A percentile compares a stretch with the other conserved stretches of the same genome.
Evolutionary conservation across 2,797 vertebrate species (phyloP).

Genomic region (Botia kubotai): DNA sequence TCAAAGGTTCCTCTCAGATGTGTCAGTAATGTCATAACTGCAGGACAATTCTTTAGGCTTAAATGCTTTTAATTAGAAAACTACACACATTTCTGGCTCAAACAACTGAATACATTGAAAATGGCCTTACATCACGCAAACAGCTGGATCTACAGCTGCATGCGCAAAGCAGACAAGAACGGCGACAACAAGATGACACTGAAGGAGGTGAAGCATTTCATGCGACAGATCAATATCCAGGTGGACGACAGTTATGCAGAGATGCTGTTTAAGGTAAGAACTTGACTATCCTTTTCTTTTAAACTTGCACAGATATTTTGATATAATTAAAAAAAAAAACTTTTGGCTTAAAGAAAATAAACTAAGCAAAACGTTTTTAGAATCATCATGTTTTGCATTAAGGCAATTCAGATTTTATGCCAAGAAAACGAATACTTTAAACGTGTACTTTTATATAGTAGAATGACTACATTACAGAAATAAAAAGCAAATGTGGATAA

Average conservation of each 20-base stretch:
- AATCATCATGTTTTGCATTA: too few relatives aligned
- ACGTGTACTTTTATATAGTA: too few relatives aligned
- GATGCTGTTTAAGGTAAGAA: conserved; percentile 84
- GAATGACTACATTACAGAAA: too few relatives aligned
- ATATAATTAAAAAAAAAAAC: background rate
- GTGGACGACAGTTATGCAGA: conserved; percentile 85
- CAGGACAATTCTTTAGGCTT: too few relatives aligned
- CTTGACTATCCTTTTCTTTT: background rate
- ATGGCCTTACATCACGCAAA: conserved; percentile 78
- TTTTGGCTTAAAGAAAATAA: too few relatives aligned
- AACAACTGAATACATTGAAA: background rate
- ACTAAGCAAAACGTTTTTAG: too few relatives aligned
- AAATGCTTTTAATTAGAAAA: background rate
- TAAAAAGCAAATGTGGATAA: too few relatives aligned
- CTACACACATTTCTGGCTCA: background rate
- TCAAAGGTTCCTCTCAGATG: background rate
- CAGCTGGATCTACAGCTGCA: conserved; percentile 94
- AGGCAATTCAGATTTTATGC: too few relatives aligned
- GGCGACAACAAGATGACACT: conserved; percentile 93
- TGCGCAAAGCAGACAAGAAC: conserved; percentile 94
- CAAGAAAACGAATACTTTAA: too few relatives aligned
- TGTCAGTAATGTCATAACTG: background rate
- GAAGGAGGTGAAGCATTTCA: conserved; percentile 92
- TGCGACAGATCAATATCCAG: conserved; percentile 90
- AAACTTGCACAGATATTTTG: background rate